Base-by-base conservation (phyloP, 2,888 invertebrate genomes). In the Pterobdella sp. region DNA sequence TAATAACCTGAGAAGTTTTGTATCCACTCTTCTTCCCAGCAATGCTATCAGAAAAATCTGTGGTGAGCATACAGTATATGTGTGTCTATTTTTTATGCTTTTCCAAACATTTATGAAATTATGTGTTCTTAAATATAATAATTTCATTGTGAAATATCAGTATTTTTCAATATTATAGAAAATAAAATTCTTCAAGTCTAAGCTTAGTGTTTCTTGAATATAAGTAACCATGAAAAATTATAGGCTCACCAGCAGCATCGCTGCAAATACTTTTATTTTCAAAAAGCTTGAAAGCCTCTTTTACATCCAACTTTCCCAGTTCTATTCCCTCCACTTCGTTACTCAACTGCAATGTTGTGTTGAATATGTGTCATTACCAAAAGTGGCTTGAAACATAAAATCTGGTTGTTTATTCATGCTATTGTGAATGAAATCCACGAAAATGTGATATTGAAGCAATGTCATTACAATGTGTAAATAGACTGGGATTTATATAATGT, bases 41-140 rank as follows among this genome's bases (percentile, higher is more conserved):
- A 63, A 71, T 71, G 63, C 63, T 71, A 63, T 71, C 71, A 7
- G 71, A 71, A n/a, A 71, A 71, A 60, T 71, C 71, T 71, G 71
- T 18, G 31, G 34, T 18, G 31, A 1, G 26, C n/a, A n/a, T n/a
- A n/a, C n/a, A n/a, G n/a, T n/a, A n/a, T n/a, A n/a, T n/a, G n/a
- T n/a, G n/a, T n/a, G n/a, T n/a, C n/a, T n/a, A n/a, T n/a, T n/a
- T n/a, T n/a, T n/a, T n/a, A n/a, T n/a, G n/a, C n/a, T n/a, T n/a
- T n/a, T n/a, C n/a, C n/a, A n/a, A n/a, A n/a, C n/a, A n/a, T n/a
- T n/a, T n/a, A n/a, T n/a, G n/a, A n/a, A n/a, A 42, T 42, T 42
- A 42, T 42, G 7, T 14, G 7, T 42, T 42, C 22, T 42, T 42
- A 14, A 42, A 22, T 42, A 42, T 42, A 14, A 42, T 42, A 7